Percentiles rank a stretch among this genome's conserved stretches.
Conservation (phyloP, 2,797 vertebrate genomes). For the Aeoliscus strigatus region DNA sequence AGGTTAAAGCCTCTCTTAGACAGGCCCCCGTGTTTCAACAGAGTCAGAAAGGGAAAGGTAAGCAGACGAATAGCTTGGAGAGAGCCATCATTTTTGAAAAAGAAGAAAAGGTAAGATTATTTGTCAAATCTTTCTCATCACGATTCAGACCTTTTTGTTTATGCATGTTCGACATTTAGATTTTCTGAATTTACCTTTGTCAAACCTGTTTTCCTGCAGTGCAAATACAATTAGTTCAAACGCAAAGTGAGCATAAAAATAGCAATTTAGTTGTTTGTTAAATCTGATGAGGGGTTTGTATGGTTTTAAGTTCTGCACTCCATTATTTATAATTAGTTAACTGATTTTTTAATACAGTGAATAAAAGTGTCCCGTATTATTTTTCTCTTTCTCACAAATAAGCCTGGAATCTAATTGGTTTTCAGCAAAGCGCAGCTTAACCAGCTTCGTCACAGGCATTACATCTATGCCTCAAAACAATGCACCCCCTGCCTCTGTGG, state of each 20-base stretch:
- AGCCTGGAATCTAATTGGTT: conserved; percentile 52
- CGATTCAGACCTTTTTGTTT: too few relatives aligned
- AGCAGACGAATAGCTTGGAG: conserved; percentile 23
- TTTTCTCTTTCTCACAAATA: conserved; percentile 20
- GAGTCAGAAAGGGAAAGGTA: conserved; percentile 41
- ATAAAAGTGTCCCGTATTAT: conserved; percentile 1
- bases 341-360: conserved; percentile 1
- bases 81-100: conserved; percentile 24
- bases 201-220: background rate
- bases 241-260: too few relatives aligned
- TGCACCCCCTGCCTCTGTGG: conserved; percentile 21
- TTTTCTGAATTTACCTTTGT: too few relatives aligned
- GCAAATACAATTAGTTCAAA: background rate
- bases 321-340: too few relatives aligned
- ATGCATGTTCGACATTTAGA: too few relatives aligned
- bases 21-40: conserved; percentile 34
- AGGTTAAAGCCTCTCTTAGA: conserved; percentile 68
- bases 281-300: too few relatives aligned
- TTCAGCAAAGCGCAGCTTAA: conserved; percentile 53
- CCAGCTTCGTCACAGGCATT: conserved; percentile 50
- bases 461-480: conserved; percentile 41
- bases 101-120: conserved; percentile 60
- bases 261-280: too few relatives aligned
- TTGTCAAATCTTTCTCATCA: background rate
- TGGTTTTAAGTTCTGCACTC: too few relatives aligned